Evolutionary conservation across 2,113 vertebrate genomes (phyloP).

Genomic region (Notothenia rossii): DNA sequence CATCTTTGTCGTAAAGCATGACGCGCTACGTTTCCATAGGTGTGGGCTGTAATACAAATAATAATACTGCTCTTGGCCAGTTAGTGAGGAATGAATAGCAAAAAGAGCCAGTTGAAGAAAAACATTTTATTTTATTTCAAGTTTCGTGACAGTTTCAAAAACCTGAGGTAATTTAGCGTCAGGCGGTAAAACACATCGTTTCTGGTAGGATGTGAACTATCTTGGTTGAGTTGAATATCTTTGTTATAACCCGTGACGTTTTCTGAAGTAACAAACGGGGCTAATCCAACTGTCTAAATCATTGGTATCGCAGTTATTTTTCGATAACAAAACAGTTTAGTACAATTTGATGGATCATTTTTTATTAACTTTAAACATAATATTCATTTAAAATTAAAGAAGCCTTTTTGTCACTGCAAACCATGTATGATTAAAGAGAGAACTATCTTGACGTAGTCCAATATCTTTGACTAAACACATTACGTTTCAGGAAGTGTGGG

Average conservation of each 20-base stretch:
- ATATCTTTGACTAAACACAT: slow-evolving; percentile 39
- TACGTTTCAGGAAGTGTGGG: slow-evolving; percentile 68
- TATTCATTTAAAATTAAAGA: background rate
- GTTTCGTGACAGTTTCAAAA: background rate
- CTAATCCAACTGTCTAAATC: no score
- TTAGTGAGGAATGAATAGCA: background rate
- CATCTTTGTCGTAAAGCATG: slow-evolving; percentile 41
- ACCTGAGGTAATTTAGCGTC: background rate
- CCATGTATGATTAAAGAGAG: background rate
- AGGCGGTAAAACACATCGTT: background rate
- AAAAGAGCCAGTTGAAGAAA: background rate
- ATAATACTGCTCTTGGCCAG: background rate
- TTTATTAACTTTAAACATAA: no score
- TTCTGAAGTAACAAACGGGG: no score
- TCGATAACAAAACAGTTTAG: no score
- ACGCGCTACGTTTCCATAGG: slow-evolving; percentile 65
- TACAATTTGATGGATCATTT: no score
- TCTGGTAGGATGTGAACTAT: slow-evolving; percentile 16
- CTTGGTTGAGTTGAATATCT: slow-evolving; percentile 32
- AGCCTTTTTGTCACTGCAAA: background rate
- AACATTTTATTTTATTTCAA: background rate
- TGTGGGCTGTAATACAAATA: background rate
- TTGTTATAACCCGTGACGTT: slow-evolving; percentile 46
- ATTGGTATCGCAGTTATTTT: no score
- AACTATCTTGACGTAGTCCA: slow-evolving; percentile 25